phyloP scores from a whole-genome alignment of 2,888 invertebrate genomes.

The Ochlodes sylvanus region DNA sequence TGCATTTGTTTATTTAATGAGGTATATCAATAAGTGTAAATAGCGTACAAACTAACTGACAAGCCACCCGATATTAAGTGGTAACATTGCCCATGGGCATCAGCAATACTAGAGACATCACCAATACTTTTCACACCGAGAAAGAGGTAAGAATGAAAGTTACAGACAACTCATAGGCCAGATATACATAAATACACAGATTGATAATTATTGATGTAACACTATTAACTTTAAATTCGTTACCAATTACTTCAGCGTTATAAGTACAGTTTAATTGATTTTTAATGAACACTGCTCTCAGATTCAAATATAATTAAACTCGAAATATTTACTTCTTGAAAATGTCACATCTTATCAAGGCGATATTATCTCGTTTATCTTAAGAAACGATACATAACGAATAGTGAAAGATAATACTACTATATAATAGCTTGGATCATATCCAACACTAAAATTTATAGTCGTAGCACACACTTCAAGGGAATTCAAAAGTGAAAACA shows the following conservation, averaged over 20 bases:
- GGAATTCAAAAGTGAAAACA: slow-evolving; percentile 63
- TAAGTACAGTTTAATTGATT: background rate
- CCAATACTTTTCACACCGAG: too few relatives aligned
- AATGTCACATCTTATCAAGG: slow-evolving; percentile 6
- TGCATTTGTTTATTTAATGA: too few relatives aligned
- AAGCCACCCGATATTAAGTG: too few relatives aligned
- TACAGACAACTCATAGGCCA: too few relatives aligned
- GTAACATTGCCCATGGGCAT: too few relatives aligned
- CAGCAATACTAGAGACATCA: too few relatives aligned
- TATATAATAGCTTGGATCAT: slow-evolving; percentile 22
- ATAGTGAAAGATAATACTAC: slow-evolving; percentile 14
- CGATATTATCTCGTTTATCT: background rate
- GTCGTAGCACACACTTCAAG: slow-evolving; percentile 50
- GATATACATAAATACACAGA: too few relatives aligned
- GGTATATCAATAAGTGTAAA: too few relatives aligned
- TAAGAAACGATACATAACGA: background rate
- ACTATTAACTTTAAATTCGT: background rate
- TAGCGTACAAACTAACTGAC: too few relatives aligned
- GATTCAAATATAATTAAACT: background rate
- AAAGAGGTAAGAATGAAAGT: too few relatives aligned
- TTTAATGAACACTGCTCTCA: slow-evolving; percentile 1
- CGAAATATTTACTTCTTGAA: slow-evolving; percentile 1
- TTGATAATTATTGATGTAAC: too few relatives aligned
- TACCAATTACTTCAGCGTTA: too few relatives aligned
- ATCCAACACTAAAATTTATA: slow-evolving; percentile 36